Evolutionary conservation across 2,888 invertebrate species (phyloP), one percentile per base, ranked within the genome.

Genomic region (Macrophya annulata): DNA sequence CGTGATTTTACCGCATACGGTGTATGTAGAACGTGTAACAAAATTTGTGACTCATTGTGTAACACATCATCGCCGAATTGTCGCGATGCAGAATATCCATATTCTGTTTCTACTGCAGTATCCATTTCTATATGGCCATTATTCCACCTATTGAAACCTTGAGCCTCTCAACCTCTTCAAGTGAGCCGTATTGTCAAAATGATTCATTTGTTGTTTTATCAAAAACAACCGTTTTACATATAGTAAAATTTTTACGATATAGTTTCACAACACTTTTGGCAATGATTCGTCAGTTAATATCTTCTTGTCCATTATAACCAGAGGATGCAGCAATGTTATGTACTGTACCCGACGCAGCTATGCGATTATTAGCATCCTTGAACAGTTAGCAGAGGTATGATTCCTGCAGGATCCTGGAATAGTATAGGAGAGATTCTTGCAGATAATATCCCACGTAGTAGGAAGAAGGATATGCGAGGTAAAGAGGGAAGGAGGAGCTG

Each of bases 381-480:
- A 37, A 37, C 17, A 31, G 10, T 4, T 5, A 9, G 37, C 17
- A 37, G 31, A 10, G 77, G 31, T 31, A 55, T 77, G 55, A 37
- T 77, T 51, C 51, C 48, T 55, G 72, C 25, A 77, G 45, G 9
- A 51, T 77, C 51, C 51, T 74, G 74, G 12, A 40, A 77, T 51
- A 51, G 76, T 51, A 25, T n/a, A 10, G 51, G 17, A 55, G 55
- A 77, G 77, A 77, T 77, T 51, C 55, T 17, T 37, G 3, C 8
- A 55, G 77, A 77, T 77, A 51, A 55, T 77, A 77, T 76, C 51
- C 76, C 10, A 15, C 65, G 31, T 10, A 65, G 15, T 12, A 25
- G 51, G 76, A 51, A 37, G 77, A 51, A 55, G 77, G 51, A 55
- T 31, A 31, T 25, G 31, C 21, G 68, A 45, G 72, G 45, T 21